Conservation (phyloP, 2,888 invertebrate genomes). For the Callyntrura guangdongensis region DNA sequence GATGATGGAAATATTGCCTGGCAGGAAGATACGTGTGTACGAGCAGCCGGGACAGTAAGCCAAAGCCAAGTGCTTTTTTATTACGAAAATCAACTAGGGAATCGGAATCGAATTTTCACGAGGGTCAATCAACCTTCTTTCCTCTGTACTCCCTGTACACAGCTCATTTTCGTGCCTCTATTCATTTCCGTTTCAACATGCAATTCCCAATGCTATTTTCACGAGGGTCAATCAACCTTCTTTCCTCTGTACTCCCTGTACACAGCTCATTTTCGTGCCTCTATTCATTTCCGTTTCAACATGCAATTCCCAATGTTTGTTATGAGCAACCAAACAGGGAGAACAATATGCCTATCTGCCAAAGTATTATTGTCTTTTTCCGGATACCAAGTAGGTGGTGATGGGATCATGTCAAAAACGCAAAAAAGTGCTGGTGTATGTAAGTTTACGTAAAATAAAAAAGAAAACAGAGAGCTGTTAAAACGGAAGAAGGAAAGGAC, state of each 20-base stretch:
- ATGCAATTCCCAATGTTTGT: background rate
- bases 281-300: background rate
- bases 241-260: background rate
- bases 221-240: constrained; percentile 59
- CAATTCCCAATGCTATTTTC: constrained; percentile 29
- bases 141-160: background rate
- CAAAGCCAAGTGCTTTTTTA: constrained; percentile 7
- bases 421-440: background rate
- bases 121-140: constrained; percentile 54
- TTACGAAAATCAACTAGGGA: background rate
- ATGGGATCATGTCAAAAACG: constrained; percentile 12
- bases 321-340: background rate
- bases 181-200: constrained; percentile 1
- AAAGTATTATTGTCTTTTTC: background rate
- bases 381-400: constrained; percentile 7
- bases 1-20: constrained; percentile 23
- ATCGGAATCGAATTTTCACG: background rate
- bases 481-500: background rate
- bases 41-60: background rate
- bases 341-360: background rate
- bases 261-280: background rate
- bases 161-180: background rate
- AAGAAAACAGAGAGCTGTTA: background rate
- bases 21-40: background rate
- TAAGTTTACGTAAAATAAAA: background rate